Evolutionary conservation across 2,888 invertebrate species (phyloP).

Genomic region (Troides aeacus): DNA sequence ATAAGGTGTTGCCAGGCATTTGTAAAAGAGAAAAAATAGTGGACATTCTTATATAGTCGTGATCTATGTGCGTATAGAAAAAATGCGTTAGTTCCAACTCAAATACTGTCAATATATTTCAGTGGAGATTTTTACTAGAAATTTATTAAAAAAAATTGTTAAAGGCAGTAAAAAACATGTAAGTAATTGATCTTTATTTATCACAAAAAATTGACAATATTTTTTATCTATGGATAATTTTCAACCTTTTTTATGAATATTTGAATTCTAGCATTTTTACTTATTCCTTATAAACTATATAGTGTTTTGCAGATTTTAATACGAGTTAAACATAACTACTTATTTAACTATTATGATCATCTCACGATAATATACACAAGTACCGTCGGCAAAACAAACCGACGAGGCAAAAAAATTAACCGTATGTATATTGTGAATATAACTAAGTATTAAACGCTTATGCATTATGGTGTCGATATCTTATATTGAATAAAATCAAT

Average conservation of each 20-base stretch:
- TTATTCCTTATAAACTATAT: not conserved
- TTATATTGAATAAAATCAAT: not conserved
- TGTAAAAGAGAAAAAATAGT: not conserved
- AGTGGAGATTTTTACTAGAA: too few relatives aligned
- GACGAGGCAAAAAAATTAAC: not conserved
- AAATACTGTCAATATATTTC: too few relatives aligned
- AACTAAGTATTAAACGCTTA: not conserved
- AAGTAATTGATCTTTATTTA: too few relatives aligned
- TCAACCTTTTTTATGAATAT: not conserved
- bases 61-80: too few relatives aligned
- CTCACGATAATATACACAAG: not conserved
- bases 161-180: too few relatives aligned
- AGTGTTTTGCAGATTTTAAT: not conserved
- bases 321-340: too few relatives aligned
- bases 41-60: too few relatives aligned
- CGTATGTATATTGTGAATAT: not conserved
- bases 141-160: too few relatives aligned
- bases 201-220: too few relatives aligned
- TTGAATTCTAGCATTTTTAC: not conserved
- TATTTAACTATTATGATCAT: too few relatives aligned
- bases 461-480: not conserved
- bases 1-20: not conserved
- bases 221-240: not conserved
- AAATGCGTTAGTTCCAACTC: too few relatives aligned
- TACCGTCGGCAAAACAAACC: not conserved